Conservation (phyloP, 2,888 invertebrate species). For the Polyommatus iphigenia region DNA sequence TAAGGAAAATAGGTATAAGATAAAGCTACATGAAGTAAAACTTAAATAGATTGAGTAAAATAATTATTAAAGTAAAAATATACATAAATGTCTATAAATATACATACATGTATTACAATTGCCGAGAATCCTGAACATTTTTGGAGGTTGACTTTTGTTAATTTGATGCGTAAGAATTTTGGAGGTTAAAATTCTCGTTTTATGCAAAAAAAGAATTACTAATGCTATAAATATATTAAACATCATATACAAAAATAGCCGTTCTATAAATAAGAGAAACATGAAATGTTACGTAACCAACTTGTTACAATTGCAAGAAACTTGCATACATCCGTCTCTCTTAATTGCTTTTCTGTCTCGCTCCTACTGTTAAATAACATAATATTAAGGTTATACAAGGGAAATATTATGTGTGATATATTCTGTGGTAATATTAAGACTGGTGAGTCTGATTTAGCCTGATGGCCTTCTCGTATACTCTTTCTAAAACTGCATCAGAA, state of each 20-base stretch:
- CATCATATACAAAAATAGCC: neutral
- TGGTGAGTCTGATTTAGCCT: too few species aligned
- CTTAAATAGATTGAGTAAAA: neutral
- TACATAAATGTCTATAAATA: too few species aligned
- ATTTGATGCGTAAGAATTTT: neutral
- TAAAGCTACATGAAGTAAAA: neutral
- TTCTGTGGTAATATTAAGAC: too few species aligned
- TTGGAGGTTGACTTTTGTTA: neutral
- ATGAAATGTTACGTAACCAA: slow-evolving; percentile 14
- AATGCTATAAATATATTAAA: neutral
- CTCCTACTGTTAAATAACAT: neutral
- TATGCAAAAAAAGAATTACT: neutral
- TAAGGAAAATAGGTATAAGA: neutral
- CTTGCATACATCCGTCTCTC: slow-evolving; percentile 12
- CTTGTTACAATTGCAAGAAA: slow-evolving; percentile 20
- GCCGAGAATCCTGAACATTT: neutral
- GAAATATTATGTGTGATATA: neutral
- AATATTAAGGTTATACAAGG: neutral
- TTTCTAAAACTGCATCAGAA: too few species aligned
- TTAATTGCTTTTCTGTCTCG: slow-evolving; percentile 22
- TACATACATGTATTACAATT: neutral
- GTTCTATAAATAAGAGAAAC: neutral
- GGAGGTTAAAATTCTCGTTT: neutral
- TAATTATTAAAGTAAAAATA: neutral
- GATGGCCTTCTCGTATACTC: too few species aligned